Evolutionary conservation across 2,888 invertebrate species (phyloP).

Genomic region (Microctonus aethiopoides): DNA sequence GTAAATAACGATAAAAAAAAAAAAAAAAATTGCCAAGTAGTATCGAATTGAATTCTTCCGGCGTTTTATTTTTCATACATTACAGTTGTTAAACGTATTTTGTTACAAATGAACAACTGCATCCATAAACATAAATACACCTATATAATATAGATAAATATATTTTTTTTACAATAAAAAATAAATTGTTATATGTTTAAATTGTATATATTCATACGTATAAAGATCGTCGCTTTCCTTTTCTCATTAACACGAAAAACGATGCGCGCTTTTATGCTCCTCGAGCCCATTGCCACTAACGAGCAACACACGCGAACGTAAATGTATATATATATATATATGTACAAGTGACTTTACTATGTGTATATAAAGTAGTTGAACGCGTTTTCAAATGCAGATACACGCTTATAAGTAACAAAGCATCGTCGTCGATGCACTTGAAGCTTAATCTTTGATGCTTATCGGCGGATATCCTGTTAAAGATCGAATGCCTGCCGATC

Average conservation of each 20-base stretch:
- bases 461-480: constrained; percentile 44
- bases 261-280: constrained; percentile 4
- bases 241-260: constrained; percentile 46
- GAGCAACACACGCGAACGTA: constrained; percentile 43
- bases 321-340: constrained; percentile 18
- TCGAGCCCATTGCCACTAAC: constrained; percentile 30
- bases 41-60: constrained; percentile 9
- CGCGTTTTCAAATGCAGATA: not conserved
- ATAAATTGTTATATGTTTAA: constrained; percentile 40
- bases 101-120: not conserved
- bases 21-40: not conserved
- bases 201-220: constrained; percentile 16
- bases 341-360: too few relatives aligned
- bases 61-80: constrained; percentile 7
- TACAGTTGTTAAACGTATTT: constrained; percentile 1
- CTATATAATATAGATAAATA: constrained; percentile 16
- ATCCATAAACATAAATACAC: constrained; percentile 12
- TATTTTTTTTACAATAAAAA: constrained; percentile 24
- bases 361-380: too few relatives aligned
- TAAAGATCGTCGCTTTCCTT: constrained; percentile 41
- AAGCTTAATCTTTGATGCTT: constrained; percentile 33
- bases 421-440: not conserved
- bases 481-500: constrained; percentile 39
- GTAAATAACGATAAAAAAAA: not conserved
- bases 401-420: not conserved